Conservation (phyloP, 1,140 invertebrate species). For the Latrodectus geometricus region DNA sequence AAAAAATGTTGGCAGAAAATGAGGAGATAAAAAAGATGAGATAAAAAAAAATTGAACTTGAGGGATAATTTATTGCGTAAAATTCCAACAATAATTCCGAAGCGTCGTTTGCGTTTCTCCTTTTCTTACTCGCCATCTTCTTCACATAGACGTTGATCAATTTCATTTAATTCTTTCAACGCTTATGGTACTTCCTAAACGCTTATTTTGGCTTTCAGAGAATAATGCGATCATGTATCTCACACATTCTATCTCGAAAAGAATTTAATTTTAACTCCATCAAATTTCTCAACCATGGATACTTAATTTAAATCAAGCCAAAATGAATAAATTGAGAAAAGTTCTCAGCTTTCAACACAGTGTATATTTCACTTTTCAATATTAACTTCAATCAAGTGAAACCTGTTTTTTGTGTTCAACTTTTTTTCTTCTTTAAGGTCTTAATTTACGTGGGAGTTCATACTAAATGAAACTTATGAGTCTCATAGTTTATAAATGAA, state of each 20-base stretch:
- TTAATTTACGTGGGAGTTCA: too few species aligned
- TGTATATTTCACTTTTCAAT: too few species aligned
- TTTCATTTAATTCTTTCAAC: constrained; percentile 22
- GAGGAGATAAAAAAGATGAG: background rate
- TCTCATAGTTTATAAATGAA: too few species aligned
- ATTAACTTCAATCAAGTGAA: too few species aligned
- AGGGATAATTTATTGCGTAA: constrained; percentile 34
- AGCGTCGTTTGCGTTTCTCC: background rate
- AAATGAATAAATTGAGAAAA: background rate
- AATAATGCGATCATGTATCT: background rate
- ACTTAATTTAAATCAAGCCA: background rate
- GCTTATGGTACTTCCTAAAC: background rate
- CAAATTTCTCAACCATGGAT: background rate
- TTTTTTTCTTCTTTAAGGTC: too few species aligned
- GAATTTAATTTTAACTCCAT: background rate
- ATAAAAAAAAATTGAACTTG: background rate
- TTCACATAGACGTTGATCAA: constrained; percentile 6
- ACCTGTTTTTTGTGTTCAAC: too few species aligned
- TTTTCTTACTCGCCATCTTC: background rate
- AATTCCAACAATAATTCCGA: constrained; percentile 14
- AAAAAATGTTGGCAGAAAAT: background rate
- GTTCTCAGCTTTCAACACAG: too few species aligned
- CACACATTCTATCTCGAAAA: background rate
- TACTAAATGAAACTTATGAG: too few species aligned
- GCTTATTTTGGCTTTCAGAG: background rate